Conservation (phyloP, 2,113 vertebrate genomes). For the Apodemus sylvaticus region DNA sequence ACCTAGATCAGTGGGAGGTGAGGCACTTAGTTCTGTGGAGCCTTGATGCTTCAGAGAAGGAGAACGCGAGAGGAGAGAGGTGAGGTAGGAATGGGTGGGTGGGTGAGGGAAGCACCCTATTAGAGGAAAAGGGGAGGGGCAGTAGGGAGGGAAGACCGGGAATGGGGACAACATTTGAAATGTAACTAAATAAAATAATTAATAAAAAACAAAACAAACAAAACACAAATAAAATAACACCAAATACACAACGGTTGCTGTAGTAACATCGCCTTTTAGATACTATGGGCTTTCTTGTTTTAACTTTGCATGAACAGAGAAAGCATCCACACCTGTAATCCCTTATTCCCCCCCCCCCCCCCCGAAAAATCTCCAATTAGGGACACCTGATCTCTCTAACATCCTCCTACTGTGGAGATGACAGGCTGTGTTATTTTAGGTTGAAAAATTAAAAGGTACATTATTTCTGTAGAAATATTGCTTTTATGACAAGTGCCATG, state of each 20-base stretch:
- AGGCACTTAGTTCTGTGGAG: too few species aligned
- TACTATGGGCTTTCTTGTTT: background rate
- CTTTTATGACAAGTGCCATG: background rate
- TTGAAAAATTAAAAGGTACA: slow-evolving; percentile 34
- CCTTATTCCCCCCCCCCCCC: slow-evolving; percentile 31
- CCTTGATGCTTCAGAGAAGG: too few species aligned
- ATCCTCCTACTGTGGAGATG: background rate
- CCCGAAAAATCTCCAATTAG: background rate
- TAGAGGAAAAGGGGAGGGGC: too few species aligned
- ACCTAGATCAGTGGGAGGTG: too few species aligned
- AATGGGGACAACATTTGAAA: too few species aligned
- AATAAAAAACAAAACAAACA: too few species aligned
- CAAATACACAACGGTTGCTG: background rate
- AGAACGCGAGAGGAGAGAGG: too few species aligned
- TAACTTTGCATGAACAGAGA: background rate
- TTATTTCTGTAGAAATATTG: background rate
- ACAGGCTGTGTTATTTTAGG: background rate
- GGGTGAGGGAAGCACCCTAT: too few species aligned
- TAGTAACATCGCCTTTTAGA: background rate
- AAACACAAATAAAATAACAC: background rate
- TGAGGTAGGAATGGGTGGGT: too few species aligned
- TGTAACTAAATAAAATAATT: too few species aligned
- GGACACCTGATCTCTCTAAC: background rate
- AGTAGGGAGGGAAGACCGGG: too few species aligned
- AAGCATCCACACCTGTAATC: background rate